Evolutionary conservation across 2,888 invertebrate genomes (phyloP), one percentile per base, ranked within the genome.

Genomic region (Alcis repandata): DNA sequence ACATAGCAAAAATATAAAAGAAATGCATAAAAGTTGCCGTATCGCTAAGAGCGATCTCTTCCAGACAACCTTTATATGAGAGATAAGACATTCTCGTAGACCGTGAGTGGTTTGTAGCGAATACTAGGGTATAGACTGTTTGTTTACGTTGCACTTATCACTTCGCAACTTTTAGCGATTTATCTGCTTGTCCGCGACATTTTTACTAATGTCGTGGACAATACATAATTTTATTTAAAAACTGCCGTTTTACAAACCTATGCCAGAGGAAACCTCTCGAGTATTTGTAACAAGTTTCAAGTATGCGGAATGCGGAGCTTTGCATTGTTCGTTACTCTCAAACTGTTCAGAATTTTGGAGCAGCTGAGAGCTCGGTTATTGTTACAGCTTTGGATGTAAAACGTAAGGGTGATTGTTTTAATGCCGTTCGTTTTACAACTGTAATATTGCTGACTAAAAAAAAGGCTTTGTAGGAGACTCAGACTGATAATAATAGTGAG

Each of bases 311-410:
- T 17, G 32, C 20, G 27, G 8, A 13, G 32, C 32, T 40, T 41
- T 45, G 38, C 36, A 15, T 32, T 15, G 20, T 51, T 63, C 10
- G 40, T 40, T 49, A 41, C 54, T 11, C 38, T 61, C 41, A 41
- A 57, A 63, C 43, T 51, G 36, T 41, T 38, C 46, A 27, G n/a
- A 60, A 27, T 20, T 41, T 49, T 20, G 19, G 33, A 43, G 49
- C 49, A 57, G 38, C 52, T 33, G 19, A 54, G 38, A 40, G 40
- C 38, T 48, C 36, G 15, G 61, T 45, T 52, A 63, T 57, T 63
- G 45, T 38, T 49, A 62, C 17, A 15, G 54, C 41, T 56, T 57
- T 45, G 22, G 49, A 43, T 43, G 32, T 32, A 41, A 56, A 61
- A 41, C 19, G 45, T 57, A 27, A 52, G 19, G 57, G n/a, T n/a